phyloP scores from a whole-genome alignment of 2,888 invertebrate species.

The Lamellibrachia satsuma region DNA sequence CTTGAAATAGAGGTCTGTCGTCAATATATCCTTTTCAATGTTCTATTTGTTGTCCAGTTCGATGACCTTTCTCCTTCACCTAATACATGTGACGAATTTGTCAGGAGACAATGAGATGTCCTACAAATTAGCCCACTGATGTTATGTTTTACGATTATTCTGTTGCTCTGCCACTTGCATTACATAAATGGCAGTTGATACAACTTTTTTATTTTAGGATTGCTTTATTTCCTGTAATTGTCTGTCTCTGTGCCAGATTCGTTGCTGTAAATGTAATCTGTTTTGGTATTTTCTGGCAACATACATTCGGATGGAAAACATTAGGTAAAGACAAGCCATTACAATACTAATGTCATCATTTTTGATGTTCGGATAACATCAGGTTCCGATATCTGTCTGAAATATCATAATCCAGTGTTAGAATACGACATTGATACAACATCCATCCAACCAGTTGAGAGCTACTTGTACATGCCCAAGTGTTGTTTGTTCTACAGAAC shows the following conservation, averaged over 20 bases:
- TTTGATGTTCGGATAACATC: neutral
- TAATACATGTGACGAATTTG: neutral
- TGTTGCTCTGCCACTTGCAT: no score
- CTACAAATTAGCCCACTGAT: neutral
- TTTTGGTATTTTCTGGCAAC: neutral
- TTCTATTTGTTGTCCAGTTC: neutral
- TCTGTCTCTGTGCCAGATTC: no score
- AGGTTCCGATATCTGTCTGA: neutral
- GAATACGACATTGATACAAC: no score
- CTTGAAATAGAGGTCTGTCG: slow-evolving; percentile 73
- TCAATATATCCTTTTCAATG: neutral
- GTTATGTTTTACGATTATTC: no score
- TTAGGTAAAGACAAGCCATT: neutral
- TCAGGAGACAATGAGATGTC: neutral
- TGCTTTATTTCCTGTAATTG: no score
- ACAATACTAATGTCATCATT: neutral
- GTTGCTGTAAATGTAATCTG: no score
- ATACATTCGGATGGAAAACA: neutral
- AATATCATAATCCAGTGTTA: neutral
- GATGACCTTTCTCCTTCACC: neutral
- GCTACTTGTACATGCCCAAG: neutral
- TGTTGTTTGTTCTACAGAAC: slow-evolving; percentile 73
- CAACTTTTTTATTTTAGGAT: neutral
- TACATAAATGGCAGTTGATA: no score
- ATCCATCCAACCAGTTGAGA: no score